Base-by-base conservation (phyloP, 2,888 invertebrate species). In the Dimorphilus gyrociliatus region DNA sequence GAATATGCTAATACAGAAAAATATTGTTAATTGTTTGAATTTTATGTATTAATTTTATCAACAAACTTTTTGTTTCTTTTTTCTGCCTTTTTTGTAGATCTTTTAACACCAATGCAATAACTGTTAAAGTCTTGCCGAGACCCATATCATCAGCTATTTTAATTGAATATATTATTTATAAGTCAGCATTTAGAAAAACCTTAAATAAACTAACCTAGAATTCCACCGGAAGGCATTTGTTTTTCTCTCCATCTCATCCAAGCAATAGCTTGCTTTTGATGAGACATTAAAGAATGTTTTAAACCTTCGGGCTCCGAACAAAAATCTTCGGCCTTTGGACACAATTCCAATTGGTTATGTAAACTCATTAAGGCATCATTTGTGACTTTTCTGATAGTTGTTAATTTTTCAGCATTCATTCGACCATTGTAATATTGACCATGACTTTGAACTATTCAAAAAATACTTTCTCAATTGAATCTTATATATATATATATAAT, bases 161-260 rank as follows among this genome's bases (percentile, higher is more conserved):
- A n/a, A 25, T 14, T 25, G 6, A 5, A 15, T 18, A 15, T 6
- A 27, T 27, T 4, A 30, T 10, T 16, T 7, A 10, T 27, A 10
- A 10, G n/a, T 12, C 16, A 8, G 14, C 6, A 12, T 13, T 13
- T 6, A n/a, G 7, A 25, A 8, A 25, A 15, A n/a, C 13, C n/a
- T n/a, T n/a, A n/a, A n/a, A n/a, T n/a, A n/a, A 26, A 12, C 27
- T 60, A 66, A 72, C 81, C 81, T 29, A 90, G 68, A 43, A 90
- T 79, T 10, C 90, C 90, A 1, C 86, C 85, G 0, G 81, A 80
- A 30, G 73, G 75, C 10, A 52, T 43, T 57, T 84, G 80, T n/a
- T 67, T 67, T 64, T 92, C 92, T 14, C 90, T 65, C 85, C 86
- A 90, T 14, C 69, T 50, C 48, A 92, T 66, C 88, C 90, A 92